Conservation (phyloP, 2,888 invertebrate species). For the Creontiades dilutus region DNA sequence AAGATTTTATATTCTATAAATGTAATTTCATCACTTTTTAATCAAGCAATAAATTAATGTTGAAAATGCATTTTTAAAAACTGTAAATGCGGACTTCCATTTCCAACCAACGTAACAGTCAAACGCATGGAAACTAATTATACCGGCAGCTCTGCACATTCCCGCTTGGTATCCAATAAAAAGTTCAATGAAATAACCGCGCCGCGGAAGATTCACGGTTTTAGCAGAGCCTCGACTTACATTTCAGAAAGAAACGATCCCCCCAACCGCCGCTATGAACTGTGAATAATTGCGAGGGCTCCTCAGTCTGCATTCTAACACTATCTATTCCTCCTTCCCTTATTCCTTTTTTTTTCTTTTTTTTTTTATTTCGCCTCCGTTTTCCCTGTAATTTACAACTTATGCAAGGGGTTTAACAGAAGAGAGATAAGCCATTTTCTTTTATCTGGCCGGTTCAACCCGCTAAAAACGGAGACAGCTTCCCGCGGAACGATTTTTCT, state of each 20-base stretch:
- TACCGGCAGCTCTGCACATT: not conserved
- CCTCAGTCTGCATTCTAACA: conserved; percentile 10
- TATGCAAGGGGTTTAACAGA: not conserved
- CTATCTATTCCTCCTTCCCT: not conserved
- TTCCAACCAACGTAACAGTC: too few species aligned
- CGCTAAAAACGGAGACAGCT: not conserved
- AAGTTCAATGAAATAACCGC: not conserved
- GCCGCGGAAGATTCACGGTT: not conserved
- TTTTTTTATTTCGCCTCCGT: not conserved
- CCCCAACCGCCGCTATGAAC: conserved; percentile 11
- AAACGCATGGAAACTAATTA: too few species aligned
- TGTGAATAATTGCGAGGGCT: conserved; percentile 39
- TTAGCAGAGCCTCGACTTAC: not conserved
- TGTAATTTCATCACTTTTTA: too few species aligned
- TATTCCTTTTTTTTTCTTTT: too few species aligned
- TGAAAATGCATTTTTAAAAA: too few species aligned
- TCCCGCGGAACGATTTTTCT: not conserved
- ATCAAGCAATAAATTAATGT: too few species aligned
- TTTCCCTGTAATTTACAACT: conserved; percentile 34
- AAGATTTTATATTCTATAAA: too few species aligned
- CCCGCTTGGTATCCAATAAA: not conserved
- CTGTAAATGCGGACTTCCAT: too few species aligned
- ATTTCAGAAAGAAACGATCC: not conserved
- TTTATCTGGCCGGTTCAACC: conserved; percentile 16
- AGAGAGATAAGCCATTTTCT: not conserved